Conservation (phyloP, 2,888 invertebrate genomes). For the Alloplasta piceator region DNA sequence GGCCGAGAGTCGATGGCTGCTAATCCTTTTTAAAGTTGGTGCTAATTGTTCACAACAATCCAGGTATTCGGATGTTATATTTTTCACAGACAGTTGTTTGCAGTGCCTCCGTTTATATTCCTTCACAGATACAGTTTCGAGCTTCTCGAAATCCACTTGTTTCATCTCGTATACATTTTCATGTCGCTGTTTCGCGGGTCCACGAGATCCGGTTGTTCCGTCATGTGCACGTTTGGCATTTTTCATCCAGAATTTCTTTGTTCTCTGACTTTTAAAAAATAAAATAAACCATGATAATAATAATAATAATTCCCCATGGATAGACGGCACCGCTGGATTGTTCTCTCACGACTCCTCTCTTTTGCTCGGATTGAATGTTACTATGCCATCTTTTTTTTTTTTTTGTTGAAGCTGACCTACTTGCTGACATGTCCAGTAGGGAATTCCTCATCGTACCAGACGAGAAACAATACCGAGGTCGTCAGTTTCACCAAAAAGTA, state of each 20-base stretch:
- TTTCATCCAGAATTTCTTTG: slow-evolving; percentile 80
- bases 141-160: slow-evolving; percentile 22
- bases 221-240: slow-evolving; percentile 76
- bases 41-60: slow-evolving; percentile 55
- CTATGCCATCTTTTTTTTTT: slow-evolving; percentile 36
- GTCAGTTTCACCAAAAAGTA: slow-evolving; percentile 23
- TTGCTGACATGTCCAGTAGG: not conserved
- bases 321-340: slow-evolving; percentile 25
- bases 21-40: no score
- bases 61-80: slow-evolving; percentile 63
- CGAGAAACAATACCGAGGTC: slow-evolving; percentile 16
- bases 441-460: not conserved
- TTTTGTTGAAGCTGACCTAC: slow-evolving; percentile 16
- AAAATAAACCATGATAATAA: slow-evolving; percentile 74
- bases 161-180: slow-evolving; percentile 31
- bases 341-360: slow-evolving; percentile 15
- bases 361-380: slow-evolving; percentile 10
- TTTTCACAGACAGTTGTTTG: slow-evolving; percentile 70
- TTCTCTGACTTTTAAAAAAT: slow-evolving; percentile 68
- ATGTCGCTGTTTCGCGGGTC: slow-evolving; percentile 50
- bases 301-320: slow-evolving; percentile 55
- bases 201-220: slow-evolving; percentile 77
- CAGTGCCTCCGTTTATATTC: slow-evolving; percentile 19
- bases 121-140: slow-evolving; percentile 19
- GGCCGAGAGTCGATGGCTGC: slow-evolving; percentile 15